These are phyloP conservation scores for Theristicus caerulescens DNA, from an alignment of 2,113 vertebrate species.

Conservation along the genomic window DNA sequence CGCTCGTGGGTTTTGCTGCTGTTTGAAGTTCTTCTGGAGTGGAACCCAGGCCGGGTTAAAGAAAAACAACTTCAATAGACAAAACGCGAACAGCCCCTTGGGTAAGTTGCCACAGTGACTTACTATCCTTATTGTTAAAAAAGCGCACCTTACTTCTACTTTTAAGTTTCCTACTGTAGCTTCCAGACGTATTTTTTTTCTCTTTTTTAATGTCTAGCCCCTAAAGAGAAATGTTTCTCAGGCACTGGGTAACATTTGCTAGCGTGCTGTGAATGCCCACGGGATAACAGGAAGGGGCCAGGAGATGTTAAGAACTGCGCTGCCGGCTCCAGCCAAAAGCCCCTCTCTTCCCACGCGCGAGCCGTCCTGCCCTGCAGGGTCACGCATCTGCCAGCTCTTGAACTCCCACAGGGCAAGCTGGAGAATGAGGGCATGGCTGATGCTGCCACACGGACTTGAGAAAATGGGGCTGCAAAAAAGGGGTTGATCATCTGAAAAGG, in stretches of 20 bases:
- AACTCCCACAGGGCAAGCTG: not conserved
- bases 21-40: not conserved
- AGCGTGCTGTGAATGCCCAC: not conserved
- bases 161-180: not conserved
- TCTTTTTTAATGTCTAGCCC: not conserved
- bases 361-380: not conserved
- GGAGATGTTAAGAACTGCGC: fast-evolving
- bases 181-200: not conserved
- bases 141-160: not conserved
- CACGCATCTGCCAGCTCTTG: fast-evolving
- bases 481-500: not conserved
- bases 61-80: not conserved
- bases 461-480: not conserved
- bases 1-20: fast-evolving
- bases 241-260: not conserved
- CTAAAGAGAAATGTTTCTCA: not conserved
- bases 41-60: not conserved
- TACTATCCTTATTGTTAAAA: not conserved
- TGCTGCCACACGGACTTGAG: not conserved
- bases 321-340: not conserved
- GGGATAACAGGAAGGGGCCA: not conserved
- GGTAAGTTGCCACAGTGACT: not conserved
- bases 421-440: fast-evolving
- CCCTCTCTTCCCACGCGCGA: not conserved
- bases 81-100: fast-evolving